These are phyloP conservation scores for Ctenomys sociabilis DNA, from an alignment of 2,113 vertebrate genomes.

Conservation along the genomic window DNA sequence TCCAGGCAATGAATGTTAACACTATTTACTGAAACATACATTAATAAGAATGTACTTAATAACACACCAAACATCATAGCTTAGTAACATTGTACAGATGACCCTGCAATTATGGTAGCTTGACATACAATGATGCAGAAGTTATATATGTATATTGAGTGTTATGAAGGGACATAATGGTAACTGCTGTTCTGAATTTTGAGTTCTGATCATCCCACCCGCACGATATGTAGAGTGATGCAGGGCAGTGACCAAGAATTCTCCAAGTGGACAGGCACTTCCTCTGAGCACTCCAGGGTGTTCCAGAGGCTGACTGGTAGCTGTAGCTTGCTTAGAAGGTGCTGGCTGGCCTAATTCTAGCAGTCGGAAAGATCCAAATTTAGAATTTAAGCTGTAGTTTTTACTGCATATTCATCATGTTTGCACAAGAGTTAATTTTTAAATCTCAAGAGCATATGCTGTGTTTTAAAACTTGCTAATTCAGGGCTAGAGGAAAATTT, in stretches of 20 bases:
- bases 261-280: not conserved
- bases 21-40: not conserved
- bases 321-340: not conserved
- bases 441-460: not conserved
- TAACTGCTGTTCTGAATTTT: not conserved
- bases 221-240: not conserved
- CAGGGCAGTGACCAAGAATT: not conserved
- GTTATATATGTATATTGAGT: too few species aligned
- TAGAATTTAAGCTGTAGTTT: not conserved
- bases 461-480: not conserved
- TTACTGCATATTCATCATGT: not conserved
- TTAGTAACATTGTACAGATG: not conserved
- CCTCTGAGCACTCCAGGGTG: not conserved
- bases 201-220: not conserved
- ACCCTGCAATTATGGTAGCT: not conserved
- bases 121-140: not conserved
- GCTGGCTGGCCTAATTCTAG: not conserved
- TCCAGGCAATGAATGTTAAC: not conserved
- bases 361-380: not conserved
- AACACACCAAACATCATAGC: not conserved
- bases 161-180: too few species aligned
- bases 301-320: accelerated
- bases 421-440: not conserved
- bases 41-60: not conserved
- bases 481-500: not conserved